A percentile compares a stretch with the other conserved stretches of the same genome.
Evolutionary conservation across 2,113 vertebrate species (phyloP).

Genomic region (Megaleporinus macrocephalus): DNA sequence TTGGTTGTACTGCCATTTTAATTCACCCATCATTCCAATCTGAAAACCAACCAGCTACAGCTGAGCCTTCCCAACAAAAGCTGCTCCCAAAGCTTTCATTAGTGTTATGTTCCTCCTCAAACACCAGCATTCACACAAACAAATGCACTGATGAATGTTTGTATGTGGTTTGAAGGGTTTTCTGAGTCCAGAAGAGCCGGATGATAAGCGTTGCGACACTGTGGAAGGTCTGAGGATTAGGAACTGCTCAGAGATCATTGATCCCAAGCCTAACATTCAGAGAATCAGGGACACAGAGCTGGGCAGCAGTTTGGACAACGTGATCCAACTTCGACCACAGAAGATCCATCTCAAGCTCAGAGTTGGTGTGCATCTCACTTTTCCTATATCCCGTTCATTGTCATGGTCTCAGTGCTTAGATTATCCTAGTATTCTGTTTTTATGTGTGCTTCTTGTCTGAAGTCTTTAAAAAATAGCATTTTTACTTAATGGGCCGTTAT

Average conservation of each 20-base stretch:
- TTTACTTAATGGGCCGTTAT: too few species aligned
- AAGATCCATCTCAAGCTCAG: conserved; percentile 66
- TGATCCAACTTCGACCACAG: conserved; percentile 73
- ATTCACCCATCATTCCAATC: too few species aligned
- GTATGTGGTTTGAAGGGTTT: conserved; percentile 66
- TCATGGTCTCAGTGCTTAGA: not conserved
- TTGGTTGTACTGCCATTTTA: too few species aligned
- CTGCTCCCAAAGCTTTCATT: too few species aligned
- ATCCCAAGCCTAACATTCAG: conserved; percentile 58
- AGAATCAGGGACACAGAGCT: conserved; percentile 63
- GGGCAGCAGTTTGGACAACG: conserved; percentile 38
- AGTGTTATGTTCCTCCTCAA: too few species aligned
- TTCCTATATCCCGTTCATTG: not conserved
- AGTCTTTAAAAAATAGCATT: too few species aligned
- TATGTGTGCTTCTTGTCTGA: too few species aligned
- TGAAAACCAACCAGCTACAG: too few species aligned
- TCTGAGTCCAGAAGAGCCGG: conserved; percentile 56
- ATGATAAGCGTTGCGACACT: conserved; percentile 63
- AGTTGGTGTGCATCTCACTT: conserved; percentile 58
- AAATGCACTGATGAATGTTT: not conserved
- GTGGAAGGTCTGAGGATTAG: conserved; percentile 59
- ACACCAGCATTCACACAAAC: too few species aligned
- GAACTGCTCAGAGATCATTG: conserved; percentile 68
- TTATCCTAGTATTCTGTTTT: too few species aligned
- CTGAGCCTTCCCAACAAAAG: too few species aligned